Percentiles rank a stretch among this genome's conserved stretches.
These are phyloP conservation scores for Uloborus diversus DNA, from an alignment of 1,140 invertebrate genomes.

Conservation along the genomic window DNA sequence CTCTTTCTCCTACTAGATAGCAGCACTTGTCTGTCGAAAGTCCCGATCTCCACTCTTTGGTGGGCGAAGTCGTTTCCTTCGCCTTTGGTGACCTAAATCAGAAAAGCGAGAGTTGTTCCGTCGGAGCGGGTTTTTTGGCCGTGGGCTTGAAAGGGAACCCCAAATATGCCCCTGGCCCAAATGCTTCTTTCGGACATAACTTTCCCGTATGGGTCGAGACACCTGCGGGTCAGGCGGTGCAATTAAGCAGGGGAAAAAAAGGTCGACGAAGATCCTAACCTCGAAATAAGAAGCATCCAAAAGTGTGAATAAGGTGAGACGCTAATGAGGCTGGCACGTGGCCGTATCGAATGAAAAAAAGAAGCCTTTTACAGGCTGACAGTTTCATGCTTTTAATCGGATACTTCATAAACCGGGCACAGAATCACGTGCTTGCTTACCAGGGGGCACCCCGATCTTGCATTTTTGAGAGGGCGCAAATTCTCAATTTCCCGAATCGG, in stretches of 20 bases:
- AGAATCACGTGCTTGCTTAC: too few species aligned
- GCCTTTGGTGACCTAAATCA: slow-evolving; percentile 5
- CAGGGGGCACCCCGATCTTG: too few species aligned
- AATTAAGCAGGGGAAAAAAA: background rate
- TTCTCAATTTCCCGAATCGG: too few species aligned
- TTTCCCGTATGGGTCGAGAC: background rate
- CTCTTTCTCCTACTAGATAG: background rate
- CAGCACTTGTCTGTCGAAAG: background rate
- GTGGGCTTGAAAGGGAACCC: slow-evolving; percentile 5
- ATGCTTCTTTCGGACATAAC: slow-evolving; percentile 4
- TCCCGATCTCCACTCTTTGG: too few species aligned
- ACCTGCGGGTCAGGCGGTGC: background rate
- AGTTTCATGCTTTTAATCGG: too few species aligned
- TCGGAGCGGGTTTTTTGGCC: background rate
- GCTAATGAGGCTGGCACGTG: background rate
- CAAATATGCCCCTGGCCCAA: slow-evolving; percentile 9
- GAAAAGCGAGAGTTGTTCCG: background rate
- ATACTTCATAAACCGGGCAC: too few species aligned
- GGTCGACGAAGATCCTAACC: background rate
- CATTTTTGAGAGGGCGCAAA: too few species aligned
- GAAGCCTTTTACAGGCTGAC: too few species aligned
- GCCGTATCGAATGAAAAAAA: too few species aligned
- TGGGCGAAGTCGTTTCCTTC: background rate
- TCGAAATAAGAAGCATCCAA: background rate
- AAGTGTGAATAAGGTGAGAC: background rate